A percentile compares a stretch with the other conserved stretches of the same genome.
Conservation (phyloP, 92 coral and sea anemone genomes). For the Ricordea florida region DNA sequence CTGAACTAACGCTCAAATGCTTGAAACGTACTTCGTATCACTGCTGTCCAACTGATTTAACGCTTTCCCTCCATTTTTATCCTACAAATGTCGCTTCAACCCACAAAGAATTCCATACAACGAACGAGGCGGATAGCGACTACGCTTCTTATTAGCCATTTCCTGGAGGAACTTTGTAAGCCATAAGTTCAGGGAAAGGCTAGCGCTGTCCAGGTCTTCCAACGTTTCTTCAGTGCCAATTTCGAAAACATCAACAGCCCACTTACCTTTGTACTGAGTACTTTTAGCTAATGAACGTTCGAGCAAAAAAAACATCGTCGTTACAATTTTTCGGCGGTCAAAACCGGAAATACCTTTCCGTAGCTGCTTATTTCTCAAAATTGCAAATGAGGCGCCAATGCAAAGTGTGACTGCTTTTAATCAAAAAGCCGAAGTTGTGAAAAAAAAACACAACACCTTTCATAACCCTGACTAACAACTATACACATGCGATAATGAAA, state of each 20-base stretch:
- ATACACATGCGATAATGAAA: not conserved
- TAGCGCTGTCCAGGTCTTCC: slow-evolving; percentile 44
- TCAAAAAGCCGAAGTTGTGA: too few species aligned
- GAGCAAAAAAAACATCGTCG: not conserved
- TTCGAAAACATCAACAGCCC: slow-evolving; percentile 16
- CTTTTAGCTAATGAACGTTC: not conserved
- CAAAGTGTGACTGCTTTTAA: too few species aligned
- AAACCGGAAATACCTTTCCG: not conserved
- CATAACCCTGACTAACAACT: too few species aligned
- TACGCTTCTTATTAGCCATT: not conserved
- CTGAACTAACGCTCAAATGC: slow-evolving; percentile 38
- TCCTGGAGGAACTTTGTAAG: slow-evolving; percentile 30
- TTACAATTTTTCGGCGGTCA: not conserved
- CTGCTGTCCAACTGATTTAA: slow-evolving; percentile 48
- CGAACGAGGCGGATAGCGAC: not conserved
- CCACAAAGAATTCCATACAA: slow-evolving; percentile 41
- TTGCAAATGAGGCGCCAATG: too few species aligned
- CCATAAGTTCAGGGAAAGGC: slow-evolving; percentile 42
- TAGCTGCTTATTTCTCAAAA: not conserved
- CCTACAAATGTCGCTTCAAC: slow-evolving; percentile 32
- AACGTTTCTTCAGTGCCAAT: slow-evolving; percentile 12
- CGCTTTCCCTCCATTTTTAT: slow-evolving; percentile 20
- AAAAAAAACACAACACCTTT: too few species aligned
- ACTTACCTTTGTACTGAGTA: slow-evolving; percentile 7
- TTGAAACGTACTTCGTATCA: slow-evolving; percentile 36